Conservation (phyloP, 1,140 invertebrate species). For the Zaprionus tsacasi region DNA sequence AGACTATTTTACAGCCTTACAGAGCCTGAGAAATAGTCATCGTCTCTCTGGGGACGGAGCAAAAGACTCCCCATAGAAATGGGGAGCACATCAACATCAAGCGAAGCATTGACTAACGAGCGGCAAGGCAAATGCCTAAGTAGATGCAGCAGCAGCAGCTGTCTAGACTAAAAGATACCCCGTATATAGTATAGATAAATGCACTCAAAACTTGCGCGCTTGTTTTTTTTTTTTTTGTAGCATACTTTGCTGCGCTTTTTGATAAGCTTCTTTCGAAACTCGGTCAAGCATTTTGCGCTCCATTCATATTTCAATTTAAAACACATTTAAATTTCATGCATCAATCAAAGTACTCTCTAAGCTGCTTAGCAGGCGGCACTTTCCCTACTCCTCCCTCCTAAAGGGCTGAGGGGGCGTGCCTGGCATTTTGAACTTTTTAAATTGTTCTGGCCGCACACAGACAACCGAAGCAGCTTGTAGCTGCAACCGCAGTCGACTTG, state of each 20-base stretch:
- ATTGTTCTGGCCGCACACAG: conserved; percentile 30
- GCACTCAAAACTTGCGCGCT: background rate
- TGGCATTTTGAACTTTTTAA: conserved; percentile 36
- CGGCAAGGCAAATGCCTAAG: conserved; percentile 19
- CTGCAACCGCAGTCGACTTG: conserved; percentile 7
- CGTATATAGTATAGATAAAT: background rate
- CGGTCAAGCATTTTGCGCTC: background rate
- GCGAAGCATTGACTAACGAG: conserved; percentile 43
- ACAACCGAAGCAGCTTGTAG: conserved; percentile 5
- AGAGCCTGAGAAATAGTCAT: conserved; percentile 27
- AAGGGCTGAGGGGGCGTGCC: background rate
- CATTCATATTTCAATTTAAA: conserved; percentile 4
- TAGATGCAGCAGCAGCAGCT: background rate
- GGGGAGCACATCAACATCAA: conserved; percentile 16
- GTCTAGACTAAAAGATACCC: conserved; percentile 9
- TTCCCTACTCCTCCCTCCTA: background rate
- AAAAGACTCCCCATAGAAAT: background rate
- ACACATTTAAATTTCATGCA: conserved; percentile 11
- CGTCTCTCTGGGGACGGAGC: conserved; percentile 15
- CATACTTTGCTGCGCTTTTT: conserved; percentile 8
- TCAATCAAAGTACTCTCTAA: conserved; percentile 4
- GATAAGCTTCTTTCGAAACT: conserved; percentile 1
- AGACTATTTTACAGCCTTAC: conserved; percentile 27
- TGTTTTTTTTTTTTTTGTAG: background rate
- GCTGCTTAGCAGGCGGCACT: background rate